Base-by-base conservation (phyloP, 2,797 vertebrate species). In the Rachycentron canadum region DNA sequence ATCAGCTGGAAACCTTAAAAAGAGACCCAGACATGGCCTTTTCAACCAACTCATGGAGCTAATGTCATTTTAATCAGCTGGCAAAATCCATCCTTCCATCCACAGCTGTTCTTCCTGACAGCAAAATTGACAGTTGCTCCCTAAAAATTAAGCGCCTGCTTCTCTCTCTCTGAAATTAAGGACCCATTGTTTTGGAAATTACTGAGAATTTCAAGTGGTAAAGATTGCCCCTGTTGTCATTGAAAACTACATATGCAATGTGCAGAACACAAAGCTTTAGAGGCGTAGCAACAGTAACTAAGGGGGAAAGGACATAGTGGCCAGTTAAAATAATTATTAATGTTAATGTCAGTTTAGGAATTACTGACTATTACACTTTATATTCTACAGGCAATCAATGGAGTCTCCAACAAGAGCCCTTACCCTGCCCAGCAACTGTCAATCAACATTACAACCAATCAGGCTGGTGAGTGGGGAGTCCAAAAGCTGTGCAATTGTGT, bases 391-490 rank as follows among this genome's bases (percentile, higher is more conserved):
- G 95, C 97, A 0, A 93, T 98, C 89, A 99, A 98, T 0, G 97
- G 97, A 0, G 97, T 99, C 50, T 97, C 97, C 89, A 96, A 87
- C 95, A 98, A 97, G 91, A 99, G 97, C 83, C 97, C 97, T 38
- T 98, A 97, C 80, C 96, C 96, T 0, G 96, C 97, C 16, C 97
- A 99, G 76, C 96, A 97, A 0, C 95, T 97, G 84, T 97, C 97
- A 0, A 96, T 99, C 93, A 99, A 98, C 93, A 97, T 99, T 91
- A 99, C 97, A 79, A 99, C 97, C 75, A 99, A 99, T 93, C 97
- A 99, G 91, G 97, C 97, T 0, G 97, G 97, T 98, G 91, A 92
- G 93, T 89, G 30, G 34, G 38, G 59, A 58, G 63, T 11, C 40
- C 16, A 28, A 40, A 76, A n/a, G 60, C 53, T 57, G 25, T 83